Base-by-base conservation (phyloP, 2,113 vertebrate species). In the Castor canadensis region DNA sequence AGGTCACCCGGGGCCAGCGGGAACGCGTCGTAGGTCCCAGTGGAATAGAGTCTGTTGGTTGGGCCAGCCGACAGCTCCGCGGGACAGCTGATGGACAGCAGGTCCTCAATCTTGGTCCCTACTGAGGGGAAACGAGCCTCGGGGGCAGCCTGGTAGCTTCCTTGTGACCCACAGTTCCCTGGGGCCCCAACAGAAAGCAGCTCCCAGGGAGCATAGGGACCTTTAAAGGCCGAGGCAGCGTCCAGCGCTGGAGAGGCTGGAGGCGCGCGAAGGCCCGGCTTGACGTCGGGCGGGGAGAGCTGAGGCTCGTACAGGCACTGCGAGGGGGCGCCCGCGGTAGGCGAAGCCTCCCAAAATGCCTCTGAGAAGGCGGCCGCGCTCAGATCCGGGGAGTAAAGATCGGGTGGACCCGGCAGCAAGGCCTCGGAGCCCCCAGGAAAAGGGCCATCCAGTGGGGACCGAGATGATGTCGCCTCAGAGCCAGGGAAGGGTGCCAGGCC, bases 401-500 rank as follows among this genome's bases (percentile, higher is more conserved):
- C 98, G 0, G 98, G 66, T 56, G 98, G 99, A 97, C 98, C 98
- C 60, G 94, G 85, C 91, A 98, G 45, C 88, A 98, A 98, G 95
- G 97, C 98, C 86, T 98, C 99, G 98, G 98, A 97, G 45, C 98
- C 93, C 47, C 98, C 38, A 32, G 99, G 66, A 97, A 99, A 98
- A 6, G 97, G 81, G 92, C 98, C 96, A 45, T 98, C 99, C 96
- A 96, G 92, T 43, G 98, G 97, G 93, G 98, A 98, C 43, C 98
- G 98, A 79, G 97, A 96, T 35, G 96, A 92, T 73, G 98, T 98
- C 91, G 98, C 98, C 87, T 99, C 99, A 0, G 99, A 98, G 62
- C 99, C 97, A 3, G 99, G 97, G 95, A 99, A 98, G 0, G 99
- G 99, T 9, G 99, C 99, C 92, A 99, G 99, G 64, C 99, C 99